Evolutionary conservation across 2,113 vertebrate genomes (phyloP), one percentile per base, ranked within the genome.

Genomic region (Plectropomus leopardus): DNA sequence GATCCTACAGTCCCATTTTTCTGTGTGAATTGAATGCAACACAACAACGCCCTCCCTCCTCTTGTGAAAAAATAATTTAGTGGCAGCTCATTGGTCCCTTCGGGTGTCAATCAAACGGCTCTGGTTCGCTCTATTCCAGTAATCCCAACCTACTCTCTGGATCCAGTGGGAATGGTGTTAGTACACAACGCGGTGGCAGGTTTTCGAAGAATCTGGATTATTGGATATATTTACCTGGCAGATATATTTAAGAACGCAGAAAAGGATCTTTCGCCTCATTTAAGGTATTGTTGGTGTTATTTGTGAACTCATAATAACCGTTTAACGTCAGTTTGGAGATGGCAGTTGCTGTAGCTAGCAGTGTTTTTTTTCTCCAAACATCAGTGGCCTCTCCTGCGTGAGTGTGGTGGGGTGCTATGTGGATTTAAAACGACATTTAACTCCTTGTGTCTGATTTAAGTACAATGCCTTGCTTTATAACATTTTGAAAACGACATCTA

Each of bases 131-230:
- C 4, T 48, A 2, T 93, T 91, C 92, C 93, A 85, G 89, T 80
- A 92, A 94, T 90, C 86, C 85, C 72, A 69, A 7, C 68, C 80
- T 51, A n/a, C n/a, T 4, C 36, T 7, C 36, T 19, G 34, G 76
- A 80, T 9, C 3, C 65, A 32, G 16, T 66, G 83, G 89, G 85
- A 88, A 82, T 24, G 40, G 11, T 76, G 19, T n/a, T 30, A 65
- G 32, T 0, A 14, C 7, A 42, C 7, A 4, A 19, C 11, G 23
- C 36, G 17, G 47, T 45, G 47, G 3, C 53, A 5, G 47, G 44
- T 3, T 3, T 36, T 42, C 45, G 7, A 47, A 48, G 3, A 21
- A 32, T 1, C 63, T 26, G 51, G 8, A 47, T 58, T 47, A 64
- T 50, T 44, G 30, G 16, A 76, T 45, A 69, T 9, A 51, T 66